These are phyloP conservation scores for Rafetus swinhoei DNA, from an alignment of 2,113 vertebrate species.

Conservation along the genomic window DNA sequence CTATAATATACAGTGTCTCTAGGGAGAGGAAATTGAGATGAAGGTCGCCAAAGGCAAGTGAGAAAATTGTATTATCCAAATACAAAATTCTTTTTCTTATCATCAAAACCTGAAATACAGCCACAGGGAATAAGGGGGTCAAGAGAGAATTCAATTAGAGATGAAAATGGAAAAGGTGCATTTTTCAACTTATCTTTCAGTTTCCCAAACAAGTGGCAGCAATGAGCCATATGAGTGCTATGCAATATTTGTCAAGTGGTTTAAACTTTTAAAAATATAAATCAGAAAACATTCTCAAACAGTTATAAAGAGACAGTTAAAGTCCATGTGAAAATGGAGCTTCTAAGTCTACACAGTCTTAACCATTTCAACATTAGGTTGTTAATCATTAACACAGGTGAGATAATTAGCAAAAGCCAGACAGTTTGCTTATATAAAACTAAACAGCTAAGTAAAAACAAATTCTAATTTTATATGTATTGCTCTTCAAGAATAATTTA, in stretches of 20 bases:
- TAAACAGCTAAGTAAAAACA: neutral
- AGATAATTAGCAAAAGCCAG: neutral
- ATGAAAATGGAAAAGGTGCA: conserved; percentile 79
- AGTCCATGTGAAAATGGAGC: neutral
- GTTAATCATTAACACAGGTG: neutral
- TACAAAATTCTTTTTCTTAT: conserved; percentile 80
- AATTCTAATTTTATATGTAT: neutral
- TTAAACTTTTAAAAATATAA: conserved; percentile 7
- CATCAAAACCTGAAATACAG: conserved; percentile 77
- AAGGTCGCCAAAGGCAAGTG: conserved; percentile 82
- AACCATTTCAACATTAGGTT: neutral
- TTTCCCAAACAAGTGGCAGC: conserved; percentile 75
- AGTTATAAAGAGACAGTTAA: conserved; percentile 5
- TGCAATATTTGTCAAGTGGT: conserved; percentile 66
- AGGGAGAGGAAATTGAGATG: conserved; percentile 82
- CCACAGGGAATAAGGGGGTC: conserved; percentile 75
- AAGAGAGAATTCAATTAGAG: conserved; percentile 79
- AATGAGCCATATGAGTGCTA: conserved; percentile 34
- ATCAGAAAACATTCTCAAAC: conserved; percentile 32
- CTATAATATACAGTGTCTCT: conserved; percentile 77
- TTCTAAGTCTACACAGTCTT: neutral
- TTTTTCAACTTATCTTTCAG: conserved; percentile 76
- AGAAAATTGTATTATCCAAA: conserved; percentile 84
- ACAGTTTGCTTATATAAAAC: neutral
- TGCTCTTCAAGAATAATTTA: neutral